Percentiles rank a stretch among this genome's conserved stretches.
These are phyloP conservation scores for Ivindomyrus marchei DNA, from an alignment of 2,113 vertebrate species.

Conservation along the genomic window DNA sequence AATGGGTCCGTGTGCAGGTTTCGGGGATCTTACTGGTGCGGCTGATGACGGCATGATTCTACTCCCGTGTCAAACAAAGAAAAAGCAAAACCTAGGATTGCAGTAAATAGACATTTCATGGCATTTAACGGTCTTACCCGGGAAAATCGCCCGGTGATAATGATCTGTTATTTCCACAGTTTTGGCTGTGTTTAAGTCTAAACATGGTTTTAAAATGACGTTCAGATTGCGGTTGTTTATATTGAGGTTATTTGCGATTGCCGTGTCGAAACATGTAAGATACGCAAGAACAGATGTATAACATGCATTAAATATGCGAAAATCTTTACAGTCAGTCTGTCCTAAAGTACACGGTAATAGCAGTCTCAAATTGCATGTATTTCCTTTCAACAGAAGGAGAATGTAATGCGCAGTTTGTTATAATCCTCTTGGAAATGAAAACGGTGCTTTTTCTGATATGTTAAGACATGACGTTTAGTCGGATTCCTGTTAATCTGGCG, in stretches of 20 bases:
- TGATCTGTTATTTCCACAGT: not conserved
- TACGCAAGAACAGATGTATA: not conserved
- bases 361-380: not conserved
- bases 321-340: not conserved
- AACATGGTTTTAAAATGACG: not conserved
- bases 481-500: not conserved
- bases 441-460: not conserved
- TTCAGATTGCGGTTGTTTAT: not conserved
- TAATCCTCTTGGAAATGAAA: not conserved
- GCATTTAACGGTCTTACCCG: not conserved
- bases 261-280: not conserved
- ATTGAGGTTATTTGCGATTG: not conserved
- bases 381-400: not conserved
- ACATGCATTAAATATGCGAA: not conserved
- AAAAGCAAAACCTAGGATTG: slow-evolving; percentile 13
- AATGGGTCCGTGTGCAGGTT: not conserved
- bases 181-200: not conserved
- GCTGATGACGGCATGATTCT: not conserved
- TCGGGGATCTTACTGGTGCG: not conserved
- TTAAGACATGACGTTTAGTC: not conserved
- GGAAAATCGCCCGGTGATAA: not conserved
- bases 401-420: not conserved
- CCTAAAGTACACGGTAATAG: not conserved
- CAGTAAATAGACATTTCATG: slow-evolving; percentile 8
- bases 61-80: slow-evolving; percentile 20